Conservation (phyloP, 2,113 vertebrate genomes). For the Sula dactylatra region DNA sequence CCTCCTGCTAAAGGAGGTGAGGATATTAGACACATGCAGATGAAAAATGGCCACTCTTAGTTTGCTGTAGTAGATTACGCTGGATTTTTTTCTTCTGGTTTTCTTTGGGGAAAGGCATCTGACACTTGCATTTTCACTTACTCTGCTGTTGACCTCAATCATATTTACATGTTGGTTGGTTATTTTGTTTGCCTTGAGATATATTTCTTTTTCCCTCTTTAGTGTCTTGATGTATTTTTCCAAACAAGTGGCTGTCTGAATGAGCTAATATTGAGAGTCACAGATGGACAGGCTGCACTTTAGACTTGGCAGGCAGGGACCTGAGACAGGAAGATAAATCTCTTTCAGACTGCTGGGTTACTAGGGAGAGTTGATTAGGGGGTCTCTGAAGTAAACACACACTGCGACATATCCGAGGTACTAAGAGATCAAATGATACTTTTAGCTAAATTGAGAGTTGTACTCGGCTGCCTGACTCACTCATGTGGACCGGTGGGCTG, state of each 20-base stretch:
- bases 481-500: neutral
- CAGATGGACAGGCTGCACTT: conserved; percentile 20
- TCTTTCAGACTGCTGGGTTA: neutral
- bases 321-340: neutral
- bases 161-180: neutral
- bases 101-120: neutral
- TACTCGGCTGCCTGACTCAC: neutral
- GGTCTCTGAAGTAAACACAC: conserved; percentile 7
- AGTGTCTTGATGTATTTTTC: neutral
- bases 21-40: neutral
- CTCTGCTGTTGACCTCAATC: neutral
- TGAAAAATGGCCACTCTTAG: neutral
- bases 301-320: neutral
- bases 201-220: neutral
- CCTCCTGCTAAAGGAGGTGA: neutral
- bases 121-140: neutral
- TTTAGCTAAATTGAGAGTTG: neutral
- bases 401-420: neutral
- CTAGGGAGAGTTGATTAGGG: neutral
- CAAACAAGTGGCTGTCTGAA: neutral
- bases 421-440: neutral
- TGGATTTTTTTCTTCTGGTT: neutral
- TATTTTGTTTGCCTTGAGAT: neutral
- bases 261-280: neutral
- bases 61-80: neutral